These are phyloP conservation scores for Stenchaetothrips biformis DNA, from an alignment of 2,888 invertebrate species.

Conservation along the genomic window DNA sequence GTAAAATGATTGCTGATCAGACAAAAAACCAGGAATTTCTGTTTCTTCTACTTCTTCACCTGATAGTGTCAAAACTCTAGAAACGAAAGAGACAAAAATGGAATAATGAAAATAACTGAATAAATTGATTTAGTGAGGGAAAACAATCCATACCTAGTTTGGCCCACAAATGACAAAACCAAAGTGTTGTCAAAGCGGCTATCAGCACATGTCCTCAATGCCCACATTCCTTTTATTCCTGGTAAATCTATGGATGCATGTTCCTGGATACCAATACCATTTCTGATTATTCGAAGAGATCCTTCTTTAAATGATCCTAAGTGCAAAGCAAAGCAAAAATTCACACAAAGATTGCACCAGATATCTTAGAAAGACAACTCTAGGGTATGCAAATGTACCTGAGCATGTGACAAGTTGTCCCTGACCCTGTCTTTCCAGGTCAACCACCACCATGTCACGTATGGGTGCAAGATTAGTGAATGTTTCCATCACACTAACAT, in stretches of 20 bases:
- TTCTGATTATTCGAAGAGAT: conserved; percentile 91
- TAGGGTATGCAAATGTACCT: conserved; percentile 48
- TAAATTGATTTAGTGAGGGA: conserved; percentile 28
- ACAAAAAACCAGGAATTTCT: conserved; percentile 84
- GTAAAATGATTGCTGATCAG: conserved; percentile 88
- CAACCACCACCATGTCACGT: conserved; percentile 95
- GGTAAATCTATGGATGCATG: conserved; percentile 95
- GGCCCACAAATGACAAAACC: conserved; percentile 93
- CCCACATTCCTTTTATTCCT: conserved; percentile 98
- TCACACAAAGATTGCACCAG: not conserved
- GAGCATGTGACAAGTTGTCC: conserved; percentile 98
- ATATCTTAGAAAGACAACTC: not conserved
- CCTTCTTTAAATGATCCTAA: conserved; percentile 92
- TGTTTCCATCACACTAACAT: conserved; percentile 90
- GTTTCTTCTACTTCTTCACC: conserved; percentile 98
- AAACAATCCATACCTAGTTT: conserved; percentile 62
- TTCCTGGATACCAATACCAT: conserved; percentile 98
- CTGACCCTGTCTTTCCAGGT: conserved; percentile 93
- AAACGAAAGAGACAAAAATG: conserved; percentile 19
- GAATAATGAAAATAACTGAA: conserved; percentile 29
- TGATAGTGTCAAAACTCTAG: conserved; percentile 74
- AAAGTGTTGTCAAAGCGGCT: conserved; percentile 75
- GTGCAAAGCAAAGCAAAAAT: conserved; percentile 25
- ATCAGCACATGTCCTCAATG: conserved; percentile 57
- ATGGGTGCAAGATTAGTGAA: conserved; percentile 97